Percentiles rank a stretch among this genome's conserved stretches.
phyloP scores from a whole-genome alignment of 2,797 vertebrate genomes.

The Acanthiza pusilla region DNA sequence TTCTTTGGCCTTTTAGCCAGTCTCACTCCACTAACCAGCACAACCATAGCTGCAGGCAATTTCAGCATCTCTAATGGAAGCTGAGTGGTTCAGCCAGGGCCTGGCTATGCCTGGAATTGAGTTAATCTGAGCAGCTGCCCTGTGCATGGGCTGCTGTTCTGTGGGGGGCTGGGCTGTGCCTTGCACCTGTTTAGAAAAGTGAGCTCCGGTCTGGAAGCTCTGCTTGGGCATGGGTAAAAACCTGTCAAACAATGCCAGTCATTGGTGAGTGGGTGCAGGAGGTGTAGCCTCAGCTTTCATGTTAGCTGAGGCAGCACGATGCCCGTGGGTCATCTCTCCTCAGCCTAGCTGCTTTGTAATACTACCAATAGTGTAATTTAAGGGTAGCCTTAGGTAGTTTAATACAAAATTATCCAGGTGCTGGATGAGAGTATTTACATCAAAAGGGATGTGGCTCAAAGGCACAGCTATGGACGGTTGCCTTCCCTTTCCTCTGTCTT shows the following conservation, averaged over 20 bases:
- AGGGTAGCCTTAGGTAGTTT: background rate
- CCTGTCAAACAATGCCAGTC: background rate
- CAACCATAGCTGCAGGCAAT: background rate
- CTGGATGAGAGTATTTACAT: background rate
- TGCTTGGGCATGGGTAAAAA: background rate
- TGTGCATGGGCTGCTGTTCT: background rate
- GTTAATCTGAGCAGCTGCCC: background rate
- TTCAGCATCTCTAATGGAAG: background rate
- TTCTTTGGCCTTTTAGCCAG: background rate
- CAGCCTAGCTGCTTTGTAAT: background rate
- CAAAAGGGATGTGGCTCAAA: background rate
- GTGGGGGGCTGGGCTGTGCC: background rate
- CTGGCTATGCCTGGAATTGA: background rate
- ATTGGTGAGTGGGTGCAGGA: background rate
- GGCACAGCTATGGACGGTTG: background rate
- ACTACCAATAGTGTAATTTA: background rate
- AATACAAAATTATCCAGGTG: background rate
- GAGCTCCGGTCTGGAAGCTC: background rate
- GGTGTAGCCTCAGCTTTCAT: background rate
- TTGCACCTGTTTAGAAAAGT: background rate
- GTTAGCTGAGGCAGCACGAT: background rate
- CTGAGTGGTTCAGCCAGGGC: background rate
- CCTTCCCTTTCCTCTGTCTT: background rate
- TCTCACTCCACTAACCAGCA: background rate
- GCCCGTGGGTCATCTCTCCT: background rate